Conservation (phyloP, 1,140 invertebrate genomes). For the Mycetomoellerius zeteki region DNA sequence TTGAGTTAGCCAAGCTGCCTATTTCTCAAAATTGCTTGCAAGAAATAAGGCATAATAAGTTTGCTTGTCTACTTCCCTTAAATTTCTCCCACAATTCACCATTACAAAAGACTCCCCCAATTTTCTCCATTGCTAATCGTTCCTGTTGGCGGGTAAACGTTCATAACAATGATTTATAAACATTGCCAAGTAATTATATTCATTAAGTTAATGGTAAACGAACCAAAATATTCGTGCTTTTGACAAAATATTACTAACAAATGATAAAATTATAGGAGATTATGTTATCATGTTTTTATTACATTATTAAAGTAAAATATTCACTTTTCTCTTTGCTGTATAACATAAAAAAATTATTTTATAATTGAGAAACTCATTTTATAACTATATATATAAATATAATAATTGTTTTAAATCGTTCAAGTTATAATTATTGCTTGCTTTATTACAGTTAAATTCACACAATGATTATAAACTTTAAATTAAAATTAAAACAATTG, state of each 20-base stretch:
- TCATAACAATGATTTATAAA: background rate
- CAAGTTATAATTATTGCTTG: background rate
- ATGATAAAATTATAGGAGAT: background rate
- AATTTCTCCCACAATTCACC: background rate
- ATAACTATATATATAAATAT: background rate
- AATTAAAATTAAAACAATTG: background rate
- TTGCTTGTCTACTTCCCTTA: background rate
- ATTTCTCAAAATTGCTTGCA: background rate
- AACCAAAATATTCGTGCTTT: background rate
- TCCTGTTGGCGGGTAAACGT: background rate
- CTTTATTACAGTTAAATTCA: background rate
- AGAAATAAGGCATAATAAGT: constrained; percentile 16
- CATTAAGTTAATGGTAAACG: background rate
- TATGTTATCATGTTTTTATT: background rate
- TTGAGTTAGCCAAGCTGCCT: background rate
- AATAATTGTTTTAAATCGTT: background rate
- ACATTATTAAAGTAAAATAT: background rate
- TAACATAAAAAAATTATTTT: background rate
- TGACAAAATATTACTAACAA: background rate
- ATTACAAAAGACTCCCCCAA: background rate
- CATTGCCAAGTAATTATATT: background rate
- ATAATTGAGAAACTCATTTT: background rate
- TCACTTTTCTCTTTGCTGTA: background rate
- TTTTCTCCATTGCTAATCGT: background rate
- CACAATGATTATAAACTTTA: background rate